A percentile compares a stretch with the other conserved stretches of the same genome.
Evolutionary conservation across 2,888 invertebrate species (phyloP).

Genomic region (Eupithecia vulgata): DNA sequence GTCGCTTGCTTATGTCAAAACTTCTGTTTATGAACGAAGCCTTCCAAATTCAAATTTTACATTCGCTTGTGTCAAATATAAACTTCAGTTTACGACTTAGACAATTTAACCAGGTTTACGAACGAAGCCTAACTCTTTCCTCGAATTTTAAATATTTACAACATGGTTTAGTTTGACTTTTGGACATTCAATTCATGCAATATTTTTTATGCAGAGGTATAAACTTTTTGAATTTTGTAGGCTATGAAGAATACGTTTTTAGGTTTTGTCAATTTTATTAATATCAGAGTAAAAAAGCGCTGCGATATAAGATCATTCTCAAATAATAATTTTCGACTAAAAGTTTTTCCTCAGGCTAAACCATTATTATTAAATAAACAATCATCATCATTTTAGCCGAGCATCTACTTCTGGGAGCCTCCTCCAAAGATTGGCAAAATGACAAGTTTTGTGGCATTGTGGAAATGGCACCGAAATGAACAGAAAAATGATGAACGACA

Average conservation of each 20-base stretch:
- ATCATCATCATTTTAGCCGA: too few relatives aligned
- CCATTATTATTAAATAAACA: too few relatives aligned
- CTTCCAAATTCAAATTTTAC: conserved; percentile 31
- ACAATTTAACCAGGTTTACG: too few relatives aligned
- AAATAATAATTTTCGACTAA: neutral
- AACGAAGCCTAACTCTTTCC: neutral
- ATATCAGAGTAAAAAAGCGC: too few relatives aligned
- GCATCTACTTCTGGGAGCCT: too few relatives aligned
- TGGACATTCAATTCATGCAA: neutral
- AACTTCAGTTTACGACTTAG: neutral
- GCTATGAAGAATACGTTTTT: neutral
- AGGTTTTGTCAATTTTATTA: too few relatives aligned
- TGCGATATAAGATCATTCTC: too few relatives aligned
- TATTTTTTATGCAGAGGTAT: neutral
- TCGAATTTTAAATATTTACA: neutral
- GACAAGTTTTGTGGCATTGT: neutral
- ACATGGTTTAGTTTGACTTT: neutral
- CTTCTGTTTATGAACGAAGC: conserved; percentile 28
- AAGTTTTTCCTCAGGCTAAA: neutral
- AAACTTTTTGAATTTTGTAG: neutral
- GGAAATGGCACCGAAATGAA: neutral
- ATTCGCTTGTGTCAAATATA: conserved; percentile 8
- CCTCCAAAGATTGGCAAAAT: neutral
- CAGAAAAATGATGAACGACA: neutral
- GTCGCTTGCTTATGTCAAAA: conserved; percentile 48